Conservation (phyloP, 2,113 vertebrate genomes). For the Anhinga anhinga region DNA sequence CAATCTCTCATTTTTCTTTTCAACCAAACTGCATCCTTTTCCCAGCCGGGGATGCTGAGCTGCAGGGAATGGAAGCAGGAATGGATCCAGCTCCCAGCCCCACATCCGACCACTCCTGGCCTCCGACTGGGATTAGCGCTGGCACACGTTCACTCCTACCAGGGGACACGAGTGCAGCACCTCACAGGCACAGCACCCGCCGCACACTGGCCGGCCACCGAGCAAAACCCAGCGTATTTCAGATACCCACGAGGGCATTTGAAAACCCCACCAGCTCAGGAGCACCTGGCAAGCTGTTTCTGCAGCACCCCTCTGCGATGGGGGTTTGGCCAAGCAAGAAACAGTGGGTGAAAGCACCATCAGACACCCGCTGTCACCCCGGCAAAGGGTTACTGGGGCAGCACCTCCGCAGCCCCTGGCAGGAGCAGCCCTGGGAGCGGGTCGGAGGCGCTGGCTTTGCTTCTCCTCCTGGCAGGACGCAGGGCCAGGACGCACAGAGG, state of each 20-base stretch:
- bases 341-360: not conserved
- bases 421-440: not conserved
- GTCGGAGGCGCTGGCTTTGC: not conserved
- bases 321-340: not conserved
- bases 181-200: not conserved
- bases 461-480: not conserved
- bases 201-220: rapidly evolving
- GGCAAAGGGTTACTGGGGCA: not conserved
- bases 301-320: rapidly evolving
- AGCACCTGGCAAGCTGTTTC: rapidly evolving
- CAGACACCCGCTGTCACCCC: not conserved
- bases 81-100: not conserved
- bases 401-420: rapidly evolving
- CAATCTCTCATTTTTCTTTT: not conserved
- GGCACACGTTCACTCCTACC: not conserved
- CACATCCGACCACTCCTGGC: not conserved
- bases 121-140: rapidly evolving
- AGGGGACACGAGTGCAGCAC: rapidly evolving
- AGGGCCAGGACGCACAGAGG: not conserved
- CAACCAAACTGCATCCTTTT: not conserved
- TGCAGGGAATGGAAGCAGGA: not conserved
- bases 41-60: not conserved
- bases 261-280: not conserved
- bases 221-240: not conserved
- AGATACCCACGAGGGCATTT: rapidly evolving